Conservation (phyloP, 1,140 invertebrate species). For the Apis mellifera region DNA sequence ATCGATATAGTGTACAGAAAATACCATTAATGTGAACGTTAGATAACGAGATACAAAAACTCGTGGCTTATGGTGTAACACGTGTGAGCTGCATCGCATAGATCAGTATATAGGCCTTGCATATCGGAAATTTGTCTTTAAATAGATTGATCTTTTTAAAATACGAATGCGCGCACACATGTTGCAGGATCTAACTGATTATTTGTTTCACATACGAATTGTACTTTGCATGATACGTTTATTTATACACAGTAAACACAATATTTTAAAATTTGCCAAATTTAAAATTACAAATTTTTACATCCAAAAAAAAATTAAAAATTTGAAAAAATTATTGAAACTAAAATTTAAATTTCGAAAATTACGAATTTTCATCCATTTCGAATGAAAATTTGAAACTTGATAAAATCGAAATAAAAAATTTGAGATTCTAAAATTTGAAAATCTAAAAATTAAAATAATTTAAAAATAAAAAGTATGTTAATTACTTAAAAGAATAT, state of each 20-base stretch:
- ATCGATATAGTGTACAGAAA: conserved; percentile 60
- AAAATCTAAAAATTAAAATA: not conserved
- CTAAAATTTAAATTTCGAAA: too few relatives aligned
- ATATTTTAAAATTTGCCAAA: not conserved
- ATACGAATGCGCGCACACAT: conserved; percentile 11
- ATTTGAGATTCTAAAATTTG: not conserved
- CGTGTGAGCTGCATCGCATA: conserved; percentile 57
- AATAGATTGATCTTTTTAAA: conserved; percentile 52
- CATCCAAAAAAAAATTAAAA: too few relatives aligned
- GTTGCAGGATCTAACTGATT: conserved; percentile 19
- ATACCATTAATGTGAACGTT: conserved; percentile 78
- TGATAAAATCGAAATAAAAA: not conserved
- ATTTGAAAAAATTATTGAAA: too few relatives aligned
- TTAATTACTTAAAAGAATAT: not conserved
- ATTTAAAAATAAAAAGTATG: too few relatives aligned
- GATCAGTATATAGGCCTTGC: conserved; percentile 66
- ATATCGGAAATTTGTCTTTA: conserved; percentile 60
- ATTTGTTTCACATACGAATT: conserved; percentile 29
- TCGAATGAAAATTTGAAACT: not conserved
- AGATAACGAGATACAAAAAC: conserved; percentile 66
- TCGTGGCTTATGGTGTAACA: conserved; percentile 19
- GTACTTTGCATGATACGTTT: not conserved
- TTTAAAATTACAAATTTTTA: not conserved
- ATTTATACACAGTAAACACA: not conserved
- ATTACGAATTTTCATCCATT: too few relatives aligned